Evolutionary conservation across 2,888 invertebrate species (phyloP).

Genomic region (Diabrotica balteata): DNA sequence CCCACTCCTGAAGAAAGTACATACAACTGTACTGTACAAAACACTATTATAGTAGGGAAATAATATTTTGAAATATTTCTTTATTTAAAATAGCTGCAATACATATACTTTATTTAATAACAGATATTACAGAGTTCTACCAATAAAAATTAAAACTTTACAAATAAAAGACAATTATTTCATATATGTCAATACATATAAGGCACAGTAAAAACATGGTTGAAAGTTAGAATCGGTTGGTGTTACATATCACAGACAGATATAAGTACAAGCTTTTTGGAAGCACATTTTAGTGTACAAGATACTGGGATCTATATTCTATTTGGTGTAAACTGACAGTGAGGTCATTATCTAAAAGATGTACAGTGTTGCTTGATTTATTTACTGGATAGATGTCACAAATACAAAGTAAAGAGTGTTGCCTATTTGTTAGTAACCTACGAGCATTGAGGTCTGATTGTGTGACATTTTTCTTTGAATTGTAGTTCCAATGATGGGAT

Average conservation of each 20-base stretch:
- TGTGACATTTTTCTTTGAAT: too few relatives aligned
- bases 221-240: constrained; percentile 2
- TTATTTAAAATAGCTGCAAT: constrained; percentile 11
- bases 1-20: too few relatives aligned
- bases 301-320: not conserved
- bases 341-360: too few relatives aligned
- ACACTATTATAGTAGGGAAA: too few relatives aligned
- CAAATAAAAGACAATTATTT: not conserved
- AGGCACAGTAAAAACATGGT: constrained; percentile 1
- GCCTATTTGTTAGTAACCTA: too few relatives aligned
- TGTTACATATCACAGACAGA: constrained; percentile 35
- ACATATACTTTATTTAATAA: not conserved
- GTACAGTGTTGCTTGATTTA: too few relatives aligned
- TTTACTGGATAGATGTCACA: too few relatives aligned
- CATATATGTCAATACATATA: not conserved
- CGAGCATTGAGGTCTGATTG: too few relatives aligned
- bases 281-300: constrained; percentile 4
- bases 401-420: too few relatives aligned
- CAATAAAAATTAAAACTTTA: not conserved
- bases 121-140: not conserved
- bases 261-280: constrained; percentile 31
- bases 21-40: too few relatives aligned
- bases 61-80: not conserved
- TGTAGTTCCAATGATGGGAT: too few relatives aligned
- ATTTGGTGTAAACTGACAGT: not conserved